Base-by-base conservation (phyloP, 2,888 invertebrate species). In the Gymnoscelis rufifasciata region DNA sequence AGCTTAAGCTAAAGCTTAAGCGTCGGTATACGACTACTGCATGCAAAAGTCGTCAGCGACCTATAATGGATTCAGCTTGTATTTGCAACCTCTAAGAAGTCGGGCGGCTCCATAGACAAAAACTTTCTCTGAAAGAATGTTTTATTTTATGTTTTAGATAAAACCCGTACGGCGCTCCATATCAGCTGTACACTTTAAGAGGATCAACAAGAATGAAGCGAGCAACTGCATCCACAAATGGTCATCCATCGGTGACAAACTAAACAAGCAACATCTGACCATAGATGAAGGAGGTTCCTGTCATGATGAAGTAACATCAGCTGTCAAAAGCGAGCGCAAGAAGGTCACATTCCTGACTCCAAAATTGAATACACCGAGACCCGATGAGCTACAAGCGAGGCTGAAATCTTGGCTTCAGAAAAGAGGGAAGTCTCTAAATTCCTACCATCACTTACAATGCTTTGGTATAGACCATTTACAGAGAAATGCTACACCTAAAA, bases 401-500 rank as follows among this genome's bases (percentile, higher is more conserved):
- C 60, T 91, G 10, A 82, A 83, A 38, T 71, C 78, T 0, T 91
- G 91, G 91, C 64, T 91, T 4, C 69, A 79, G 30, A 88, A 88
- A 48, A 70, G 78, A 10, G 90, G 90, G 0, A 90, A 90, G 56
- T 78, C 84, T 0, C 36, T 89, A 0, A 74, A 82, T 35, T 74
- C 82, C 0, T 90, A 81, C 57, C 88, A 87, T 8, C 90, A 90
- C 60, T 67, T 91, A 24, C 89, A 89, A 61, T 90, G 90, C 57
- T 91, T 90, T 26, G 89, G 87, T 1, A 56, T 88, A 7, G 67
- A 81, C 31, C 78, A 83, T 0, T 11, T 68, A 11, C 7, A 38
- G 2, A 11, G 4, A 36, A 24, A 37, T 0, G 27, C 7, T 1
- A 28, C 57, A 5, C 54, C 62, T 0, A 59, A 59, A 30, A 38